A percentile compares a stretch with the other conserved stretches of the same genome.
Conservation (phyloP, 2,888 invertebrate genomes). For the Leistus spinibarbis region DNA sequence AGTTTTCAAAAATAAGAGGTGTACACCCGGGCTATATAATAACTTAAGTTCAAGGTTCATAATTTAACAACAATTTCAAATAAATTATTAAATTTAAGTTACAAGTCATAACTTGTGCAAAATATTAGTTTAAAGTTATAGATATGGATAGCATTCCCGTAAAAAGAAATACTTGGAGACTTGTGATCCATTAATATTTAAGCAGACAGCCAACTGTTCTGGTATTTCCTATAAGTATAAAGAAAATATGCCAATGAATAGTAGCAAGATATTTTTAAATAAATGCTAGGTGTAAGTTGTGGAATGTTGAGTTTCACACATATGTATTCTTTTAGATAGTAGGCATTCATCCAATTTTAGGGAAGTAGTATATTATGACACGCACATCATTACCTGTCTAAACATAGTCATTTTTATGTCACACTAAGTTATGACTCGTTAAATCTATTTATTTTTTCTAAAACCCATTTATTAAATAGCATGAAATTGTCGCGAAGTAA, state of each 20-base stretch:
- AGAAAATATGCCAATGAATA: not conserved
- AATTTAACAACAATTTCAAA: too few species aligned
- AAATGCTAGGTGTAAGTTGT: not conserved
- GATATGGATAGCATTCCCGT: too few species aligned
- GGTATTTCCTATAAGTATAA: too few species aligned
- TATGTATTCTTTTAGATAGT: not conserved
- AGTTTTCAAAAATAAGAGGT: too few species aligned
- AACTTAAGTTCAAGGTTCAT: too few species aligned
- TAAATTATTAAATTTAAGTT: too few species aligned
- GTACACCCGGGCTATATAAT: too few species aligned
- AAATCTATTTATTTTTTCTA: constrained; percentile 22
- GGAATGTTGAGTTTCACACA: not conserved
- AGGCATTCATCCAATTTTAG: not conserved
- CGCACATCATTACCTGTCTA: constrained; percentile 41
- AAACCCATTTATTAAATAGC: not conserved
- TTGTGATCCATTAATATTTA: too few species aligned
- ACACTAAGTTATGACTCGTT: constrained; percentile 27
- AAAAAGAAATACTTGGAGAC: too few species aligned
- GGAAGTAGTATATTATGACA: constrained; percentile 40
- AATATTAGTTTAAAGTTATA: too few species aligned
- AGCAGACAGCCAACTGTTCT: too few species aligned
- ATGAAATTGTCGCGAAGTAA: not conserved
- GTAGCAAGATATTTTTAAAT: not conserved
- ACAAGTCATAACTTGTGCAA: too few species aligned
- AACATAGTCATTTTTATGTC: constrained; percentile 35